Evolutionary conservation across 2,888 invertebrate genomes (phyloP).

Genomic region (Ochropleura plecta): DNA sequence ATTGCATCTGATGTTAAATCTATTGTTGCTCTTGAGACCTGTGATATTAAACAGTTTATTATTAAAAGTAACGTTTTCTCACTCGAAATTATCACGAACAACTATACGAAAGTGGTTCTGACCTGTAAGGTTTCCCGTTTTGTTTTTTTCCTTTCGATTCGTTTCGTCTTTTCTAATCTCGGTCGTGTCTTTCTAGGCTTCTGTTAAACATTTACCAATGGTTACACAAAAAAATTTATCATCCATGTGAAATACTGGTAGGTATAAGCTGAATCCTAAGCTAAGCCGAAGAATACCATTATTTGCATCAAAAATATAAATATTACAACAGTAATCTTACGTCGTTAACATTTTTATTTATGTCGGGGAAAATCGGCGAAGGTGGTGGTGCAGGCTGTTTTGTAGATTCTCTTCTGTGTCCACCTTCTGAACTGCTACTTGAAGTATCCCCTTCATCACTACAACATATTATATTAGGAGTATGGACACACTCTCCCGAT

Average conservation of each 20-base stretch:
- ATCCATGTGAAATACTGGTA: too few relatives aligned
- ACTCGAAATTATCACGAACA: neutral
- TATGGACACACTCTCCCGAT: neutral
- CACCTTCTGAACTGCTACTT: conserved; percentile 93
- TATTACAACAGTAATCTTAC: conserved; percentile 66
- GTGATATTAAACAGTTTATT: conserved; percentile 50
- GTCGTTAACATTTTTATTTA: conserved; percentile 77
- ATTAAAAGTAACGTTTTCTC: conserved; percentile 41
- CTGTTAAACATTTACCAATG: conserved; percentile 70
- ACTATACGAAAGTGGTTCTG: conserved; percentile 50
- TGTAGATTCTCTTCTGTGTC: conserved; percentile 89
- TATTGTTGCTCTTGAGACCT: conserved; percentile 91
- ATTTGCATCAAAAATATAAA: neutral
- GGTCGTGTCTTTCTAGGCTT: conserved; percentile 81
- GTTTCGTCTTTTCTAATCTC: conserved; percentile 85
- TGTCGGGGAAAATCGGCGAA: conserved; percentile 91
- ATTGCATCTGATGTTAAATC: conserved; percentile 92
- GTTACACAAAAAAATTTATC: neutral
- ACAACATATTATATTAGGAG: conserved; percentile 39
- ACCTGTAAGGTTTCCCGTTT: conserved; percentile 91
- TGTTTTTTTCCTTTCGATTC: conserved; percentile 85
- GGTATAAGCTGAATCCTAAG: too few relatives aligned
- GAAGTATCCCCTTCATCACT: conserved; percentile 96
- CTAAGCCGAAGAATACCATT: too few relatives aligned
- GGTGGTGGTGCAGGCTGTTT: conserved; percentile 92